Conservation (phyloP, 2,888 invertebrate genomes). For the Callinectes sapidus region DNA sequence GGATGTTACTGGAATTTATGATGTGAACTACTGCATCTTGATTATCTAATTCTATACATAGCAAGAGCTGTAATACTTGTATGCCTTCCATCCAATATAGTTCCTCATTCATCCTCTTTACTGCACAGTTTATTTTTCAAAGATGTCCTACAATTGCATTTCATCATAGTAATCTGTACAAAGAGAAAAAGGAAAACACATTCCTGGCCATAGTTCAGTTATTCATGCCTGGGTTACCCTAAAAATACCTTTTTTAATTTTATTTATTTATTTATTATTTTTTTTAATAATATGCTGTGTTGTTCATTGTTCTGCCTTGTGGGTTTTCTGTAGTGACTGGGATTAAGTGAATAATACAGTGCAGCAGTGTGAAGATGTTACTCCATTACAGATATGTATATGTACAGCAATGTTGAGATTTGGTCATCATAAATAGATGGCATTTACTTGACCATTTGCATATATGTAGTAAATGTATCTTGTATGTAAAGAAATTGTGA, state of each 20-base stretch:
- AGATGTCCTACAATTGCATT: conserved; percentile 3
- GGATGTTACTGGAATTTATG: background rate
- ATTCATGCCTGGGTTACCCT: background rate
- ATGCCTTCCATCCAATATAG: conserved; percentile 4
- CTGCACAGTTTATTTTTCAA: background rate
- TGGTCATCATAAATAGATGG: background rate
- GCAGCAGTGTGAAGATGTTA: background rate
- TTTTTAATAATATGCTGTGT: background rate
- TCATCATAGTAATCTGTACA: conserved; percentile 18
- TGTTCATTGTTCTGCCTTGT: background rate
- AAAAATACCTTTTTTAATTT: background rate
- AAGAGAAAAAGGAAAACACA: background rate
- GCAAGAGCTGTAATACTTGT: background rate
- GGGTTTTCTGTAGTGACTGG: background rate
- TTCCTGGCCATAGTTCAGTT: conserved; percentile 4
- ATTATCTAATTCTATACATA: background rate
- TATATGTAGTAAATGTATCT: background rate
- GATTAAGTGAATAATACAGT: background rate
- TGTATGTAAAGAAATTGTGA: background rate
- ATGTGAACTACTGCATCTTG: background rate
- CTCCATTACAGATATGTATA: background rate
- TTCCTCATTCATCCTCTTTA: conserved; percentile 19
- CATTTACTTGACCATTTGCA: background rate
- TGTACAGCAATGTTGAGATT: background rate
- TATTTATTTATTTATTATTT: too few relatives aligned